phyloP scores from a whole-genome alignment of 2,113 vertebrate species.

The Vulpes vulpes region DNA sequence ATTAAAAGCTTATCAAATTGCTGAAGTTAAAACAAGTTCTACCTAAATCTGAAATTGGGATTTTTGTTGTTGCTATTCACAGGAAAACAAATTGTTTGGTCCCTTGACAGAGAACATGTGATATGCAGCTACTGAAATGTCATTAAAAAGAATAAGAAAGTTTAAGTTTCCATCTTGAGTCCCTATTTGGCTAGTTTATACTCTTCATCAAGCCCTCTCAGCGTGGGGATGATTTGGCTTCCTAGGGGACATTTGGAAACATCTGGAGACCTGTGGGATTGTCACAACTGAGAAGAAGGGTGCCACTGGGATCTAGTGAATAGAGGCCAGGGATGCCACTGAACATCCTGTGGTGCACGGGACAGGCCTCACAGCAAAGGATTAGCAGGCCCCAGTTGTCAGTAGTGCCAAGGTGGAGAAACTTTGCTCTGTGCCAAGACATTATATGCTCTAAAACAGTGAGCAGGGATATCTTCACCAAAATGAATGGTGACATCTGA shows the following conservation, averaged over 20 bases:
- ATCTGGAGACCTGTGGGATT: not conserved
- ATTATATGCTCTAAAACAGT: not conserved
- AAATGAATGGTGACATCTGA: not conserved
- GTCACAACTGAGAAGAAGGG: not conserved
- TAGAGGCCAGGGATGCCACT: not conserved
- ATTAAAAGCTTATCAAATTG: not conserved
- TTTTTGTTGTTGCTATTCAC: not conserved
- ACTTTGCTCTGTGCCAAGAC: not conserved
- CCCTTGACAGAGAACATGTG: not conserved
- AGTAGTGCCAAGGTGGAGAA: not conserved
- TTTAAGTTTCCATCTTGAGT: not conserved
- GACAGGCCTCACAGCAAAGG: not conserved
- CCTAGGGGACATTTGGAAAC: not conserved
- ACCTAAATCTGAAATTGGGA: not conserved
- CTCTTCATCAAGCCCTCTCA: not conserved
- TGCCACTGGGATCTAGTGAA: not conserved
- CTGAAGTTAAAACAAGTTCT: not conserved
- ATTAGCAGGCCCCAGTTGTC: not conserved
- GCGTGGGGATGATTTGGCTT: not conserved
- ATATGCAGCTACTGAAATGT: slow-evolving; percentile 17
- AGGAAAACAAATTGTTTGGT: slow-evolving; percentile 13
- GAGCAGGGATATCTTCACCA: not conserved
- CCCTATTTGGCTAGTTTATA: not conserved
- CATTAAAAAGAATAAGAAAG: not conserved
- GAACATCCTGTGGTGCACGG: accelerated